Conservation (phyloP, 2,797 vertebrate species). For the Phrynocephalus guinanensis region DNA sequence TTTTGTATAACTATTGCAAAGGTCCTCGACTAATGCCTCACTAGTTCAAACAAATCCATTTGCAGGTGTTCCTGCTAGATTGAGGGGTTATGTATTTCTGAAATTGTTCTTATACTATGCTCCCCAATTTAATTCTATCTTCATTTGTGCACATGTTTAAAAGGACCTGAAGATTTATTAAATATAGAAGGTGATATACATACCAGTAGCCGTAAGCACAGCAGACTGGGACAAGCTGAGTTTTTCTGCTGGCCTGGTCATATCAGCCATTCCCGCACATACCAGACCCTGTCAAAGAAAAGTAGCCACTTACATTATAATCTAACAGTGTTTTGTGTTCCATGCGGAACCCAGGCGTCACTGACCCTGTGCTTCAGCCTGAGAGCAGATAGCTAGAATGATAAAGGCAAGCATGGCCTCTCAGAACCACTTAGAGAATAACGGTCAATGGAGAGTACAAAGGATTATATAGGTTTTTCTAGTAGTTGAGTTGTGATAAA, state of each 20-base stretch:
- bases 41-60: neutral
- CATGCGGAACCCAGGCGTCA: neutral
- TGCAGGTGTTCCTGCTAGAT: neutral
- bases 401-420: neutral
- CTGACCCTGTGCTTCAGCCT: neutral
- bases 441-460: neutral
- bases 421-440: neutral
- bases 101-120: neutral
- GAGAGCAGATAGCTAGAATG: neutral
- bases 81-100: neutral
- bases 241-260: conserved; percentile 95
- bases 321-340: neutral
- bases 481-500: neutral
- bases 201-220: conserved; percentile 95
- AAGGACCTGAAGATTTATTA: neutral
- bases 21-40: neutral
- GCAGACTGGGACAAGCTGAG: conserved; percentile 92
- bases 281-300: conserved; percentile 87
- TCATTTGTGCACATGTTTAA: neutral
- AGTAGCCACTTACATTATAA: conserved; percentile 32
- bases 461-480: too few species aligned
- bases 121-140: neutral
- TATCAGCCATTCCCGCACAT: conserved; percentile 91
- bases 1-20: neutral
- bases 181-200: neutral